Evolutionary conservation across 2,113 vertebrate species (phyloP).

Genomic region (Electrona antarctica): DNA sequence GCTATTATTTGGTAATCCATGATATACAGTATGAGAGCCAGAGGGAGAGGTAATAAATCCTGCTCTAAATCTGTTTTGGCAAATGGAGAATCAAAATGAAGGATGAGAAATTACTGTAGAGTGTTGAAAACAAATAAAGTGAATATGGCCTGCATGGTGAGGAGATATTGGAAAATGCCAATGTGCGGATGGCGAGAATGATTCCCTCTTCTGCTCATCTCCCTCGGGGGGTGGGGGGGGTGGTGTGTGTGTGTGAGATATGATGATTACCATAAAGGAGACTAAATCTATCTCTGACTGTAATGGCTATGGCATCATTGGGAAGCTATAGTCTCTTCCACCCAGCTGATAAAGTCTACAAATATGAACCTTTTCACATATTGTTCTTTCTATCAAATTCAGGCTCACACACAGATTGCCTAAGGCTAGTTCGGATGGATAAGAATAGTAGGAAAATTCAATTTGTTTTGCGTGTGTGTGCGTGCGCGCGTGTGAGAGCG

Average conservation of each 20-base stretch:
- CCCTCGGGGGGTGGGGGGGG: constrained; percentile 12
- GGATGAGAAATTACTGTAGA: constrained; percentile 20
- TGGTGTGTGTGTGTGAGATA: constrained; percentile 22
- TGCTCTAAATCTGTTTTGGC: constrained; percentile 18
- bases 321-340: constrained; percentile 15
- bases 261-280: constrained; percentile 45
- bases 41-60: constrained; percentile 9
- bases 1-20: too few relatives aligned
- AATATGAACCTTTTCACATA: constrained; percentile 44
- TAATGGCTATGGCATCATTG: constrained; percentile 30
- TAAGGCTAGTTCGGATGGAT: constrained; percentile 34
- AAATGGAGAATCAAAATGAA: constrained; percentile 11
- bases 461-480: constrained; percentile 17
- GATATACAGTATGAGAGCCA: neutral
- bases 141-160: constrained; percentile 23
- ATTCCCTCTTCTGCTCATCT: constrained; percentile 25
- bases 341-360: constrained; percentile 38
- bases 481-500: neutral
- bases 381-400: constrained; percentile 42
- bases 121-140: constrained; percentile 42
- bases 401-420: constrained; percentile 32
- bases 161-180: constrained; percentile 55
- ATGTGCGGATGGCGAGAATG: constrained; percentile 23
- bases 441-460: constrained; percentile 39
- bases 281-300: constrained; percentile 42